Evolutionary conservation across 2,888 invertebrate species (phyloP).

Genomic region (Ophonus ardosiacus): DNA sequence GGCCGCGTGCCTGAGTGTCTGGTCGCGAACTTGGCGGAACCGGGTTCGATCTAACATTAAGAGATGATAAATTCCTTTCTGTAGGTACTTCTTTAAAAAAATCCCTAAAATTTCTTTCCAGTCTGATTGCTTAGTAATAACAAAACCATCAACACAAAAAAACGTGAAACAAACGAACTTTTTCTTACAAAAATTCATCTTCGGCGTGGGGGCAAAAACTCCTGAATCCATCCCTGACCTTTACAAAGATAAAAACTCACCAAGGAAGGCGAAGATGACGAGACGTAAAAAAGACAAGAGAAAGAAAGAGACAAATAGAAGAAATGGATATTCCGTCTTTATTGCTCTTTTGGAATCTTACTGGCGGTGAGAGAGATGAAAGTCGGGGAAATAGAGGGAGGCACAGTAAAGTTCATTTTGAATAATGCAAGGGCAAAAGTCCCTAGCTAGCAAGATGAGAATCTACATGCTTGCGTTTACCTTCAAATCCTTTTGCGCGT

Average conservation of each 20-base stretch:
- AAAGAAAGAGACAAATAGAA: constrained; percentile 33
- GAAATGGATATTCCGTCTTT: not conserved
- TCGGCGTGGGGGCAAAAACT: constrained; percentile 2
- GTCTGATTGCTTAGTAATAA: constrained; percentile 34
- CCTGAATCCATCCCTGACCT: constrained; percentile 44
- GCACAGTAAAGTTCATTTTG: constrained; percentile 56
- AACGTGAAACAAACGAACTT: constrained; percentile 40
- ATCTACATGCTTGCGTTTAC: constrained; percentile 48
- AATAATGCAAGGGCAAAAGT: constrained; percentile 57
- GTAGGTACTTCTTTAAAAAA: not conserved
- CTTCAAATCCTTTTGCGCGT: constrained; percentile 33
- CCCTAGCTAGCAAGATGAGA: constrained; percentile 47
- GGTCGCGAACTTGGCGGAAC: no score
- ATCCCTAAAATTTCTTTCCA: not conserved
- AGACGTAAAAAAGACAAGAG: constrained; percentile 54
- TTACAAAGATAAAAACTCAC: constrained; percentile 39
- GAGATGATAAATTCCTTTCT: not conserved
- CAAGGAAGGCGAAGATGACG: constrained; percentile 48
- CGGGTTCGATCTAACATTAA: no score
- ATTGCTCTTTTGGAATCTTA: not conserved
- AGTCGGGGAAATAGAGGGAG: constrained; percentile 7
- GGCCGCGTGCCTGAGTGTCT: no score
- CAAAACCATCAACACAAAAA: constrained; percentile 48
- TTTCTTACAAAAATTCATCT: constrained; percentile 51
- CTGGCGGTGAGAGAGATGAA: not conserved